Conservation (phyloP, 2,888 invertebrate genomes). For the Mimachlamys varia region DNA sequence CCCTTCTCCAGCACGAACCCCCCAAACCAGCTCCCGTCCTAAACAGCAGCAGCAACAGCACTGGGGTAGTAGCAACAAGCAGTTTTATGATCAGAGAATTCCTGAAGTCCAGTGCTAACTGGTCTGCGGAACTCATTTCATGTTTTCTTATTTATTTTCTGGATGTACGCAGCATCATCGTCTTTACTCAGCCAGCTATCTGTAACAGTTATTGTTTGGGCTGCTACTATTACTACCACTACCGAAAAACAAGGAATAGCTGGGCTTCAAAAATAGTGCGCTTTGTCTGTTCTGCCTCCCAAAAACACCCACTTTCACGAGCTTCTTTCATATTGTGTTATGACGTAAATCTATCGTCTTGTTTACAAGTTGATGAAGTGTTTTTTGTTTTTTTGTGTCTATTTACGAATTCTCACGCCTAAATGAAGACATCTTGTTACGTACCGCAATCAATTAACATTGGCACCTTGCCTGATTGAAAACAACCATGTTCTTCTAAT, state of each 20-base stretch:
- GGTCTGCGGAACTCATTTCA: constrained; percentile 23
- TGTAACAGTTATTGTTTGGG: constrained; percentile 1
- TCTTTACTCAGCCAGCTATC: not conserved
- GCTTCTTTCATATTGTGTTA: not conserved
- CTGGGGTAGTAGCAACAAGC: not conserved
- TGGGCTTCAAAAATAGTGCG: not conserved
- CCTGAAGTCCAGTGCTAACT: constrained; percentile 19
- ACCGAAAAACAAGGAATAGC: not conserved
- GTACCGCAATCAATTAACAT: not conserved
- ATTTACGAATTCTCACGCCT: not conserved
- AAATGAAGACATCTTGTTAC: not conserved
- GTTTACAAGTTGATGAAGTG: constrained; percentile 1
- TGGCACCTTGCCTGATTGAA: not conserved
- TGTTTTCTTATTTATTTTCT: constrained; percentile 26
- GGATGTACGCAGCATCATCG: not conserved
- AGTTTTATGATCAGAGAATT: not conserved
- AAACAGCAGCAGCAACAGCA: not conserved
- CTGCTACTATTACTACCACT: not conserved
- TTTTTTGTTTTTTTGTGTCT: constrained; percentile 1
- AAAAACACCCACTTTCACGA: not conserved
- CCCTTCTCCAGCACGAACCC: not conserved
- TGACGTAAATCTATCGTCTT: not conserved
- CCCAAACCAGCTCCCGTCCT: not conserved
- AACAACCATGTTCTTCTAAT: not conserved
- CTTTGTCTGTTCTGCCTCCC: not conserved